Base-by-base conservation (phyloP, 2,797 vertebrate species). In the Ambastaia sidthimunki region DNA sequence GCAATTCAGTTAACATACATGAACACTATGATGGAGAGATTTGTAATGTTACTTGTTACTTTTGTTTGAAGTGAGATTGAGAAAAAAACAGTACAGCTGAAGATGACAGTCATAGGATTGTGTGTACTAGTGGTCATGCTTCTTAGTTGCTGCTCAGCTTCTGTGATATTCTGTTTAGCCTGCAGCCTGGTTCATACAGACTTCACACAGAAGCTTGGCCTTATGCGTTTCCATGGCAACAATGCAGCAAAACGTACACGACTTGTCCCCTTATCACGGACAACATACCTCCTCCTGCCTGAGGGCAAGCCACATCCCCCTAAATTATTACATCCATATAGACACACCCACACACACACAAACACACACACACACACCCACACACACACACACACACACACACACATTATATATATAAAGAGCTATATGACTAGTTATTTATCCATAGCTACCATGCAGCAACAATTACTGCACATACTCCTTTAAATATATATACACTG, bases 191-290 rank as follows among this genome's bases (percentile, higher is more conserved):
- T 80, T 71, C 77, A 76, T 74, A 74, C 37, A 65, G 54, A 78
- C 80, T 67, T 84, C 81, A 82, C 83, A 81, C 69, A 63, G 60
- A 80, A 63, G 41, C 25, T 79, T 75, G 19, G 67, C 75, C 71
- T 65, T 76, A 76, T 80, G 68, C 34, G 83, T 86, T 86, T 82
- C 83, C 80, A 57, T 85, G 85, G 83, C 75, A 86, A 86, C 82
- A 80, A 78, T 68, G 81, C 83, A 83, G 81, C 69, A 65, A 47
- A 37, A 50, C 66, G 55, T 70, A 70, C 63, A 31, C 1, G 69
- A 18, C 57, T 80, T 57, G 31, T 80, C 54, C 80, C 41, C 79
- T 85, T 82, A 85, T 86, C 70, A 19, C 63, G 73, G 78, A 84
- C 57, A 21, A 85, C 83, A 82, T 80, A 71, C 73, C 54, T 66